Evolutionary conservation across 1,140 invertebrate genomes (phyloP).

Genomic region (Archivesica marissinica): DNA sequence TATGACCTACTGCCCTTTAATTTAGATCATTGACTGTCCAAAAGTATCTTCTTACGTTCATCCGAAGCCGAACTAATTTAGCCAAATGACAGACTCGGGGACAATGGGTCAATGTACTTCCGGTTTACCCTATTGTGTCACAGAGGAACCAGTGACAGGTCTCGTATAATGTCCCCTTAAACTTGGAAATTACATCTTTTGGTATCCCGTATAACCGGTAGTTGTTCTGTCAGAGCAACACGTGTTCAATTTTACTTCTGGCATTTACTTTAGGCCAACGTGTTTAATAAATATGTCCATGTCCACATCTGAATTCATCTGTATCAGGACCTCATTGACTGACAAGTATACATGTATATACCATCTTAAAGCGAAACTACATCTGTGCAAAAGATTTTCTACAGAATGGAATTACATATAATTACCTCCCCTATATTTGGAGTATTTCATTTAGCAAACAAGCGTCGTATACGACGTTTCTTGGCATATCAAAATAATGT

Average conservation of each 20-base stretch:
- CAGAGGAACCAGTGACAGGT: constrained; percentile 23
- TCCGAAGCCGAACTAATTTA: constrained; percentile 4
- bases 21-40: not conserved
- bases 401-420: too few relatives aligned
- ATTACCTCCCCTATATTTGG: not conserved
- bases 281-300: too few relatives aligned
- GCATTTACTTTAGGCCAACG: not conserved
- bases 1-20: constrained; percentile 8
- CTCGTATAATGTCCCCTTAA: not conserved
- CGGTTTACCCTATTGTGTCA: constrained; percentile 14
- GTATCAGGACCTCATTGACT: not conserved
- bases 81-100: constrained; percentile 23
- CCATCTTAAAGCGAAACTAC: not conserved
- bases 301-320: not conserved
- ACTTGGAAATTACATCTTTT: not conserved
- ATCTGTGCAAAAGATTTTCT: too few relatives aligned
- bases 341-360: not conserved
- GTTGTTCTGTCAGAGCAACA: constrained; percentile 10
- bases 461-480: too few relatives aligned
- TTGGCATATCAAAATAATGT: too few relatives aligned
- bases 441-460: too few relatives aligned
- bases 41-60: not conserved
- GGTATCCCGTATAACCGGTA: not conserved
- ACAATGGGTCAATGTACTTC: constrained; percentile 38
- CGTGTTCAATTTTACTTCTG: not conserved